Percentiles rank a stretch among this genome's conserved stretches.
These are phyloP conservation scores for Grammomys surdaster DNA, from an alignment of 2,113 vertebrate species.

Conservation along the genomic window DNA sequence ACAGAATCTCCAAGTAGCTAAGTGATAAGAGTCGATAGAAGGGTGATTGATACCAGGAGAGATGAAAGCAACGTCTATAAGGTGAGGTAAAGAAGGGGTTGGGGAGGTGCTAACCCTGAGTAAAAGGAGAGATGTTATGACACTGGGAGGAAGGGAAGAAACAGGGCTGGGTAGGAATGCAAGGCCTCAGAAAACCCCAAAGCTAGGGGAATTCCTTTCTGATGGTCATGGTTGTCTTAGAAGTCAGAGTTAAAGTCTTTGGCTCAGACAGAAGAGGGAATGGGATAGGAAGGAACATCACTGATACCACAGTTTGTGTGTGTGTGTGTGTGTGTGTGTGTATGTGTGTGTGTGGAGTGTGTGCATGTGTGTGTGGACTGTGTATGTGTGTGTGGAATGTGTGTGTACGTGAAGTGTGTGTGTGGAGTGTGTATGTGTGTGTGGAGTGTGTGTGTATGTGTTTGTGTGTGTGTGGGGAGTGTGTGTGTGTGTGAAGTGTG, in stretches of 20 bases:
- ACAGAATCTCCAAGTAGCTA: background rate
- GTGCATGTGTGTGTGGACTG: too few relatives aligned
- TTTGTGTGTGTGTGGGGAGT: too few relatives aligned
- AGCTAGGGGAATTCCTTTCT: conserved; percentile 4
- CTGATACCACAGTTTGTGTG: background rate
- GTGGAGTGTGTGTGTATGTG: too few relatives aligned
- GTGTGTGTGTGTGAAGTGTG: too few relatives aligned
- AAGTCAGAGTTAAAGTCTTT: background rate
- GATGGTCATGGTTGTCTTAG: background rate
- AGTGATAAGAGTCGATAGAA: background rate
- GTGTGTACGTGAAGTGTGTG: too few relatives aligned
- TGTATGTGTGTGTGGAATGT: too few relatives aligned
- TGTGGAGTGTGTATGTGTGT: too few relatives aligned
- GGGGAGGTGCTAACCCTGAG: background rate
- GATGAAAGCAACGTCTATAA: background rate
- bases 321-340: too few relatives aligned
- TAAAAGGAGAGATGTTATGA: background rate
- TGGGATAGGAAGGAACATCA: background rate
- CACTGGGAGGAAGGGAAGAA: background rate
- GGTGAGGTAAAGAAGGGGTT: background rate
- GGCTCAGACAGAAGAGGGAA: background rate
- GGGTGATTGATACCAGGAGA: background rate
- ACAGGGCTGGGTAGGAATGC: background rate
- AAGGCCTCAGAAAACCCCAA: background rate
- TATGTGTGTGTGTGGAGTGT: too few relatives aligned